Evolutionary conservation across 2,113 vertebrate genomes (phyloP).

Genomic region (Pungitius pungitius): DNA sequence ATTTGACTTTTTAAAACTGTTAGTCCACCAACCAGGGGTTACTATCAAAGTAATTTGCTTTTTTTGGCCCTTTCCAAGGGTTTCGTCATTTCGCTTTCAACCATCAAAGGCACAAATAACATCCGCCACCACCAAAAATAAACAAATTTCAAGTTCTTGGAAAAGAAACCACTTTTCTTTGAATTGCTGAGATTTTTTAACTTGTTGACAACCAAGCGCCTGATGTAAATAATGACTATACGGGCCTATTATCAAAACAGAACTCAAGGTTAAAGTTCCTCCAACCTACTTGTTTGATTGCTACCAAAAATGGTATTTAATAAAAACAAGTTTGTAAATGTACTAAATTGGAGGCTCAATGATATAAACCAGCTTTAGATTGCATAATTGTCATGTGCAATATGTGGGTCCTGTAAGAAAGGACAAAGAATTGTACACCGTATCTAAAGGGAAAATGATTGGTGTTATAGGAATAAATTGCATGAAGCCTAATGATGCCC

Average conservation of each 20-base stretch:
- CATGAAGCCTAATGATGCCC: slow-evolving; percentile 28
- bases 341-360: neutral
- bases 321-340: neutral
- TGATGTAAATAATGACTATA: neutral
- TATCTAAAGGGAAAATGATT: slow-evolving; percentile 1
- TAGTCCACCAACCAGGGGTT: neutral
- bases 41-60: neutral
- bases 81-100: neutral
- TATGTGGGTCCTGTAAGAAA: neutral
- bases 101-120: neutral
- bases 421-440: neutral
- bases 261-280: neutral
- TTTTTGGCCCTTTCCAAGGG: neutral
- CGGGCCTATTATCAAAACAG: neutral
- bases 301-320: neutral
- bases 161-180: neutral
- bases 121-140: neutral
- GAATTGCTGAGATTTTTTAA: neutral
- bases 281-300: neutral
- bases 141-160: neutral
- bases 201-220: neutral
- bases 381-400: neutral
- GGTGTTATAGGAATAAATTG: neutral
- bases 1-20: neutral
- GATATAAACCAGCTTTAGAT: neutral